These are phyloP conservation scores for Lamellibrachia columna DNA, from an alignment of 2,888 invertebrate species.

Conservation along the genomic window DNA sequence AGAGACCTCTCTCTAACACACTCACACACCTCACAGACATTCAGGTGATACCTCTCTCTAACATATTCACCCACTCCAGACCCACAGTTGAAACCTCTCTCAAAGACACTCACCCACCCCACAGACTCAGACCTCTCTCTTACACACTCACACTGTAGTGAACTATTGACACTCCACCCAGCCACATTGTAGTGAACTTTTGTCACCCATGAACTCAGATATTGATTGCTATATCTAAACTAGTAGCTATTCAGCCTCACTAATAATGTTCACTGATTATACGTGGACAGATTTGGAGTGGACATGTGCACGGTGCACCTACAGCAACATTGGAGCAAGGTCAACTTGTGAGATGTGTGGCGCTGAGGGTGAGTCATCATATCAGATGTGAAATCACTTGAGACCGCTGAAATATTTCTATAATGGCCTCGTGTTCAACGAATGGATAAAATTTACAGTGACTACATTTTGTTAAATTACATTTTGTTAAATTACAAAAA, in stretches of 20 bases:
- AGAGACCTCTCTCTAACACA: not conserved
- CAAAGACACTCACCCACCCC: not conserved
- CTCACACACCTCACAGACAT: not conserved
- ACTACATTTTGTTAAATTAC: not conserved
- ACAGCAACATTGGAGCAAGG: not conserved
- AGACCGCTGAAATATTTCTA: not conserved
- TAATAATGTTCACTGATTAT: not conserved
- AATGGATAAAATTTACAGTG: not conserved
- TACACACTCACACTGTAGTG: not conserved
- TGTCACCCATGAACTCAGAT: not conserved
- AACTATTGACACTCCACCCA: not conserved
- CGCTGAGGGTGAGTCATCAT: not conserved
- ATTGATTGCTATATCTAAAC: too few relatives aligned
- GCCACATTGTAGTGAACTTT: not conserved
- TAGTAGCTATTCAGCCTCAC: not conserved
- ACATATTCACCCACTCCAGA: not conserved
- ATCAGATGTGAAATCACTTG: not conserved
- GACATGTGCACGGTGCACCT: not conserved
- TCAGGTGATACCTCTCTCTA: not conserved
- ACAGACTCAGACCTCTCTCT: not conserved
- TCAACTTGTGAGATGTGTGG: not conserved
- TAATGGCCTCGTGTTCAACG: not conserved
- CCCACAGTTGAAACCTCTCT: not conserved
- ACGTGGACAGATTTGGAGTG: not conserved
- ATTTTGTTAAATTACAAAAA: not conserved